Percentiles rank a stretch among this genome's conserved stretches.
Conservation (phyloP, 2,888 invertebrate species). For the Brenthis daphne region DNA sequence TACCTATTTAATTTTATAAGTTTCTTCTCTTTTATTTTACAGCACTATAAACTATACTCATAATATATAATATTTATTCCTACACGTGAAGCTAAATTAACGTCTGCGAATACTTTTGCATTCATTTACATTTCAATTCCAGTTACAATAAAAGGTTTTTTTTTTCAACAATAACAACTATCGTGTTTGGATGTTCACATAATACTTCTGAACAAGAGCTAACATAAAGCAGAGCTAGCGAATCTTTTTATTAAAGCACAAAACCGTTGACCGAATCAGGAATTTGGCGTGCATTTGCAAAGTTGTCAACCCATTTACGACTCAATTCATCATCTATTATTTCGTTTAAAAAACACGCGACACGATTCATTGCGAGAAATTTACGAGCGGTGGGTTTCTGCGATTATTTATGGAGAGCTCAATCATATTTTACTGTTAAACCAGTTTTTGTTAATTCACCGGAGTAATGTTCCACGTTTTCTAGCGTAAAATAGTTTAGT, state of each 20-base stretch:
- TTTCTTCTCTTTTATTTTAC: no score
- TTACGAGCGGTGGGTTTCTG: constrained; percentile 27
- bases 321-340: constrained; percentile 31
- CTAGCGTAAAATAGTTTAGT: constrained; percentile 12
- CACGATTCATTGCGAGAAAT: constrained; percentile 25
- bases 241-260: constrained; percentile 17
- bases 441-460: constrained; percentile 7
- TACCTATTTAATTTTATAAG: no score
- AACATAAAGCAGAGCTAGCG: constrained; percentile 10
- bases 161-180: not conserved
- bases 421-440: constrained; percentile 21
- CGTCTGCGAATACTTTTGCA: not conserved
- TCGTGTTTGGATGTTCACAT: not conserved
- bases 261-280: constrained; percentile 30
- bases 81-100: not conserved
- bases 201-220: not conserved
- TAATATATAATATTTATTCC: not conserved
- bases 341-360: constrained; percentile 29
- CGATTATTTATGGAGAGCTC: constrained; percentile 29
- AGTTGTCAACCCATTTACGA: constrained; percentile 32
- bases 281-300: constrained; percentile 34
- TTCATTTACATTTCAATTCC: not conserved
- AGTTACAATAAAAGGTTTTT: not conserved
- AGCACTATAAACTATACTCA: not conserved
- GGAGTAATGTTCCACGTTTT: constrained; percentile 14